Evolutionary conservation across 2,113 vertebrate genomes (phyloP).

Genomic region (Vanacampus margaritifer): DNA sequence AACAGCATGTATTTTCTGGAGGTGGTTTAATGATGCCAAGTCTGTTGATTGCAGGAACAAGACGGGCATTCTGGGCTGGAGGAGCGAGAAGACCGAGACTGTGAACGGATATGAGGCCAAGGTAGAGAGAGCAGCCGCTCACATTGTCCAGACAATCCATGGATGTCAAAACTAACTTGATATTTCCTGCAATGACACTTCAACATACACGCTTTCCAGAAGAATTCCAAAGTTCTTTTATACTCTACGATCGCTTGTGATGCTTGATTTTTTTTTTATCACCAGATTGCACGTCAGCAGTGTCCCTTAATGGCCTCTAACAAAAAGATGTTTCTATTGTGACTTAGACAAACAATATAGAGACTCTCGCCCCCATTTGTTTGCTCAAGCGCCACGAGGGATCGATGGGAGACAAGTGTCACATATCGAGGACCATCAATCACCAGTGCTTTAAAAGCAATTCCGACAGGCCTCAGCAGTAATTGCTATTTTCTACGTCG

Average conservation of each 20-base stretch:
- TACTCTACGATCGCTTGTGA: background rate
- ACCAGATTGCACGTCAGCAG: slow-evolving; percentile 7
- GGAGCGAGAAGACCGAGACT: slow-evolving; percentile 91
- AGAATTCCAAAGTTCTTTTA: slow-evolving; percentile 16
- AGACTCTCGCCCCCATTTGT: slow-evolving; percentile 43
- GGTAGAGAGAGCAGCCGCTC: slow-evolving; percentile 68
- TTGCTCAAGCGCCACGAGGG: slow-evolving; percentile 17
- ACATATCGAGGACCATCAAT: slow-evolving; percentile 35
- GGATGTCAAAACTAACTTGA: slow-evolving; percentile 2
- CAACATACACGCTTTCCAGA: slow-evolving; percentile 9
- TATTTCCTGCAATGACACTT: slow-evolving; percentile 20
- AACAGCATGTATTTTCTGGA: background rate
- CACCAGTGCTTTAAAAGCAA: slow-evolving; percentile 32
- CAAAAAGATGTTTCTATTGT: slow-evolving; percentile 2
- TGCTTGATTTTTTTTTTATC: background rate
- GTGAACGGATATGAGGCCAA: slow-evolving; percentile 97
- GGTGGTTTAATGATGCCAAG: background rate
- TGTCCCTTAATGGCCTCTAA: slow-evolving; percentile 7
- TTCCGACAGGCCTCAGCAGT: slow-evolving; percentile 26
- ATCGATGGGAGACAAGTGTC: slow-evolving; percentile 37
- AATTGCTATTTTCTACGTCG: slow-evolving; percentile 39
- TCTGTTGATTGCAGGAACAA: slow-evolving; percentile 82
- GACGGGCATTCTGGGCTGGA: slow-evolving; percentile 95
- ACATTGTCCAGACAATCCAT: slow-evolving; percentile 8
- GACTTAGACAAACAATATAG: background rate